phyloP scores from a whole-genome alignment of 2,888 invertebrate genomes.

The Noctua comes region DNA sequence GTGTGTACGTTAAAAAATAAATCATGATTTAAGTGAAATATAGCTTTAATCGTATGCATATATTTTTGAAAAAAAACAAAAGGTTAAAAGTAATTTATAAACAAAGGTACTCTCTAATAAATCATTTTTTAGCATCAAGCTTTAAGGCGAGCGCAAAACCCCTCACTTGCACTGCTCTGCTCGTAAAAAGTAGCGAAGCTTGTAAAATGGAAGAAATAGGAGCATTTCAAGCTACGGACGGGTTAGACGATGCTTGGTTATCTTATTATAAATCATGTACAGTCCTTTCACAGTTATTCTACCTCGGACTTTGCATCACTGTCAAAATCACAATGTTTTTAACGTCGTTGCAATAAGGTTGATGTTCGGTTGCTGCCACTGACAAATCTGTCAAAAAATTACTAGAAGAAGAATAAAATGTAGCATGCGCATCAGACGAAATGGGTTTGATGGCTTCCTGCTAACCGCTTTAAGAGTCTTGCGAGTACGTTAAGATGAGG shows the following conservation, averaged over 20 bases:
- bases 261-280: constrained; percentile 11
- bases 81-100: constrained; percentile 5
- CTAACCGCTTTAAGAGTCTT: no score
- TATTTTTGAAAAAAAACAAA: not conserved
- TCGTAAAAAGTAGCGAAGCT: constrained; percentile 43
- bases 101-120: constrained; percentile 24
- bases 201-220: constrained; percentile 49
- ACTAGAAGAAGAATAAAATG: no score
- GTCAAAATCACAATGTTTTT: not conserved
- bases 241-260: constrained; percentile 18
- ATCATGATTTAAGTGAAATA: not conserved
- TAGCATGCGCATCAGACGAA: no score
- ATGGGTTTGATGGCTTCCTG: no score
- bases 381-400: not conserved
- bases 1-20: not conserved
- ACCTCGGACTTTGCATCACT: not conserved
- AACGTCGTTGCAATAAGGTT: not conserved
- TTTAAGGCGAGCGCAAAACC: constrained; percentile 17
- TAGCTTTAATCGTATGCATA: not conserved
- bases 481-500: no score
- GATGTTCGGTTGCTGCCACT: not conserved
- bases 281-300: not conserved
- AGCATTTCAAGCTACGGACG: constrained; percentile 1
- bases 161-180: constrained; percentile 7
- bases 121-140: constrained; percentile 20